These are phyloP conservation scores for Amblyteles armatorius DNA, from an alignment of 2,888 invertebrate genomes.

Conservation along the genomic window DNA sequence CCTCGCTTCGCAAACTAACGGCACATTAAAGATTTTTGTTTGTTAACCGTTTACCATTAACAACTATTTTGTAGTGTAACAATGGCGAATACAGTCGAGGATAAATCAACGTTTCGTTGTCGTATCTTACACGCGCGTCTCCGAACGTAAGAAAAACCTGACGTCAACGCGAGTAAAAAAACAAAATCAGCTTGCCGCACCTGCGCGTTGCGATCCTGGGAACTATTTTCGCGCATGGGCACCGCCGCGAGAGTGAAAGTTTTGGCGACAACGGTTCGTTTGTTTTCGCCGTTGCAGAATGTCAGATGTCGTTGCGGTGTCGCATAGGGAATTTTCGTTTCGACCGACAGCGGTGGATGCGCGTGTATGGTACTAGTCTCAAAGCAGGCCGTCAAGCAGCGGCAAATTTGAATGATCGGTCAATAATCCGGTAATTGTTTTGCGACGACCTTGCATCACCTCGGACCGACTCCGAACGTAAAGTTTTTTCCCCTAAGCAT, in stretches of 20 bases:
- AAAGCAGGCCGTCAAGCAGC: too few species aligned
- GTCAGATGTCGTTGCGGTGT: not conserved
- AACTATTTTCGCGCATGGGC: not conserved
- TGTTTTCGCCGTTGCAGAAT: not conserved
- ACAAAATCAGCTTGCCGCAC: conserved; percentile 22
- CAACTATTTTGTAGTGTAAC: not conserved
- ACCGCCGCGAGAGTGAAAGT: not conserved
- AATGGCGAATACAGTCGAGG: conserved; percentile 47
- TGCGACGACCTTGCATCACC: not conserved
- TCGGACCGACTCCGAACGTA: not conserved
- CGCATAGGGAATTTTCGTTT: not conserved
- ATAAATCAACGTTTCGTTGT: conserved; percentile 51
- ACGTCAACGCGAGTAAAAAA: conserved; percentile 71
- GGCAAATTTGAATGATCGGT: too few species aligned
- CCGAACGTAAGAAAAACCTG: conserved; percentile 63
- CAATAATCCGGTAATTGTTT: too few species aligned
- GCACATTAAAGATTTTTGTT: conserved; percentile 1
- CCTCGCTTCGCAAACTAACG: conserved; percentile 17
- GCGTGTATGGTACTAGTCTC: too few species aligned
- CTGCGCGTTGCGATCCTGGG: conserved; percentile 24
- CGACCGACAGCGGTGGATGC: too few species aligned
- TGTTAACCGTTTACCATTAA: not conserved
- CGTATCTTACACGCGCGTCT: conserved; percentile 59
- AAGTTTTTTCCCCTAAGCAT: not conserved
- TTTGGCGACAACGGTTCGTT: not conserved